These are phyloP conservation scores for Anguilla pacifica DNA, from an alignment of 2,797 vertebrate genomes.

Conservation along the genomic window DNA sequence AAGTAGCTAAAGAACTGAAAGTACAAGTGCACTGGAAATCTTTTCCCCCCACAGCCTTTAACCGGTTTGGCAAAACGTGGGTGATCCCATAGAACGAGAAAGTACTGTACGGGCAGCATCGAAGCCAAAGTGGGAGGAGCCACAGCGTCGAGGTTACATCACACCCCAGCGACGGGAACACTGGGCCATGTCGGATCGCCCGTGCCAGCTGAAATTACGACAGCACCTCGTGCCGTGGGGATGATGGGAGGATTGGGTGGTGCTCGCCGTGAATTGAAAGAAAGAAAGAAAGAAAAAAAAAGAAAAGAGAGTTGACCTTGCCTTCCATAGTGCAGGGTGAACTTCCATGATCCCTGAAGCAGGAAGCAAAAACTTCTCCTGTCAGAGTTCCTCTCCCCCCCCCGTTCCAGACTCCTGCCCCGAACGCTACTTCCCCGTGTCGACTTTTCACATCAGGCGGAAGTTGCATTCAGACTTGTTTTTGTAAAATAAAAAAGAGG, in stretches of 20 bases:
- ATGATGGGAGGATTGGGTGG: conserved; percentile 48
- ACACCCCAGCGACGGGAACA: conserved; percentile 61
- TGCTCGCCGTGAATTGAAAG: conserved; percentile 52
- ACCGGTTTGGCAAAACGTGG: conserved; percentile 18
- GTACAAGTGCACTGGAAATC: background rate
- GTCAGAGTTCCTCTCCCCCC: background rate
- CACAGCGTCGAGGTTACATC: conserved; percentile 49
- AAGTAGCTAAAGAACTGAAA: background rate
- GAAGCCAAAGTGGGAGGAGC: conserved; percentile 26
- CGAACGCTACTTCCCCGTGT: background rate
- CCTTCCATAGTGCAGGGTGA: background rate
- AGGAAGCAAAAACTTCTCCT: conserved; percentile 20
- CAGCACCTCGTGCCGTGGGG: conserved; percentile 65
- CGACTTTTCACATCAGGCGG: background rate
- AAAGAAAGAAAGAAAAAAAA: background rate
- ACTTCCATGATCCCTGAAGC: background rate
- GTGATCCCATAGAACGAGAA: conserved; percentile 25
- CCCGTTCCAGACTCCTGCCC: background rate
- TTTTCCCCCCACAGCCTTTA: conserved; percentile 16
- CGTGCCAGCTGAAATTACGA: conserved; percentile 57
- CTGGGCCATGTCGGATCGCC: background rate
- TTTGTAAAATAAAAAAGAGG: background rate
- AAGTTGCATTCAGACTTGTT: background rate
- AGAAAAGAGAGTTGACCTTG: conserved; percentile 41
- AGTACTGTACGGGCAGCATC: conserved; percentile 15